Base-by-base conservation (phyloP, 2,113 vertebrate genomes). In the Equus quagga region DNA sequence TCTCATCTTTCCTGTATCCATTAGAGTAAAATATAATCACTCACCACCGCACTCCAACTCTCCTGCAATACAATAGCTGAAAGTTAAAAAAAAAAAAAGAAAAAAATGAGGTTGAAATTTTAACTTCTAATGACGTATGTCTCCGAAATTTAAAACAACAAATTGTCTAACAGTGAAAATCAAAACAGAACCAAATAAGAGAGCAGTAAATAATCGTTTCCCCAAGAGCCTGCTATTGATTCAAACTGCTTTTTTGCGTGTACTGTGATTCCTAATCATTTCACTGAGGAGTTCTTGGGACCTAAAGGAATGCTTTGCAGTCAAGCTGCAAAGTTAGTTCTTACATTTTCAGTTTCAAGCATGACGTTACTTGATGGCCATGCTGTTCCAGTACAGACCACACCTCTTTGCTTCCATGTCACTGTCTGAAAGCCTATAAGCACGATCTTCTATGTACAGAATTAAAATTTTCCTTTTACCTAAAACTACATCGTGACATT, bases 41-140 rank as follows among this genome's bases (percentile, higher is more conserved):
- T 98, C 64, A 98, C 98, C 98, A 12, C 5, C 82, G 80, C 97
- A 98, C 49, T 91, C 93, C 94, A 98, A 76, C 51, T 98, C 86
- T 60, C 98, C 98, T 31, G 96, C 95, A 11, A 95, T 90, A 51
- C 98, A 98, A 62, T 87, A 97, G 96, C 98, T 98, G 87, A 67
- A 98, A 98, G 28, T 84, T 24, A 69, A 72, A 79, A 5, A 21
- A 91, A 91, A 73, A 54, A 84, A 64, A 56, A 54, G 79, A 51
- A 60, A 33, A 36, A 83, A 83, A 60, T 70, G 10, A 84, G 67
- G 54, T 41, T 90, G 24, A 94, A 56, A 76, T 82, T 83, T 46
- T 62, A 31, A 75, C 26, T 79, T 18, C 8, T 15, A 41, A 26
- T 21, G 31, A 51, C 8, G 67, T 51, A 23, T 10, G 72, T 33